These are phyloP conservation scores for Nannospalax galili DNA, from an alignment of 2,113 vertebrate genomes.

Conservation along the genomic window DNA sequence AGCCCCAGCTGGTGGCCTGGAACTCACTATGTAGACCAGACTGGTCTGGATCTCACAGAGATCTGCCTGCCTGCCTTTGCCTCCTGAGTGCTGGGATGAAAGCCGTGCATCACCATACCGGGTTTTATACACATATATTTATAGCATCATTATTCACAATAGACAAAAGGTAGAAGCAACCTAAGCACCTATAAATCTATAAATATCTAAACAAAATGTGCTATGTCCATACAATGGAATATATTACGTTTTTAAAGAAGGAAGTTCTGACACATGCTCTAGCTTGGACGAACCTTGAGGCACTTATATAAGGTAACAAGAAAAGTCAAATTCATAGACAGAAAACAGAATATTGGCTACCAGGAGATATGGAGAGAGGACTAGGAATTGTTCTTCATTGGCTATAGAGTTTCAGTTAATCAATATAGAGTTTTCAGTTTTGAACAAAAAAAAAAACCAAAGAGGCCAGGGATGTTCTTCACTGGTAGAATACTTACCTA, in stretches of 20 bases:
- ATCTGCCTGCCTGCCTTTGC: too few species aligned
- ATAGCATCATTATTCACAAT: neutral
- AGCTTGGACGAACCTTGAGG: neutral
- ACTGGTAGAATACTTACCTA: neutral
- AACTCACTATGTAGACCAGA: too few species aligned
- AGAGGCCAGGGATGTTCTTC: neutral
- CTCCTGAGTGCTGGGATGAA: too few species aligned
- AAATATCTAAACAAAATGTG: neutral
- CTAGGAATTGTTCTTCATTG: neutral
- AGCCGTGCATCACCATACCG: too few species aligned
- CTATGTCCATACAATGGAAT: neutral
- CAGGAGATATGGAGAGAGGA: neutral
- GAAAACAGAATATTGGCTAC: neutral
- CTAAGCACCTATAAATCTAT: neutral
- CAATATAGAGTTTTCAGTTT: too few species aligned
- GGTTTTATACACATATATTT: neutral
- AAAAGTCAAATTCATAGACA: neutral
- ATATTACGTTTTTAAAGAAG: neutral
- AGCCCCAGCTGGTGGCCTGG: too few species aligned
- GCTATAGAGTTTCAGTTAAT: neutral
- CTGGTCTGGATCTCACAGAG: too few species aligned
- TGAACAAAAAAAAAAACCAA: neutral
- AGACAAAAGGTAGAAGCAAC: neutral
- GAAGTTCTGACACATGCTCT: neutral
- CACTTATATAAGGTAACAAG: neutral